Conservation (phyloP, 2,797 vertebrate species). For the Takifugu rubripes region DNA sequence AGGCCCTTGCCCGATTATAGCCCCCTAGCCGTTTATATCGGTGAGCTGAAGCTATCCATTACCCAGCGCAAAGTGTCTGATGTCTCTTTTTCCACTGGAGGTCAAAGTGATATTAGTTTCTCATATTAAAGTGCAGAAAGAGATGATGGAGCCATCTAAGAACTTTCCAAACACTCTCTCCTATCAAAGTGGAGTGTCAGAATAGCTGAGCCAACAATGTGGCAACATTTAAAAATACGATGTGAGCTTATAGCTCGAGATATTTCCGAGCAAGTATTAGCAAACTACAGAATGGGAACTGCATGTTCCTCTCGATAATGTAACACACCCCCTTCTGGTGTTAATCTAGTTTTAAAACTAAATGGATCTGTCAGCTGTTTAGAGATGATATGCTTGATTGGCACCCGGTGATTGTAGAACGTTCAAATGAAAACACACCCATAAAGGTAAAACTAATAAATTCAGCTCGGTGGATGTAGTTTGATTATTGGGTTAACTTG, state of each 20-base stretch:
- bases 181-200: constrained; percentile 54
- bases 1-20: constrained; percentile 58
- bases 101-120: constrained; percentile 67
- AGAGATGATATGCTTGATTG: too few species aligned
- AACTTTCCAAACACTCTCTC: constrained; percentile 46
- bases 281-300: constrained; percentile 4
- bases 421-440: too few species aligned
- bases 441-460: too few species aligned
- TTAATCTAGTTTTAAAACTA: too few species aligned
- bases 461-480: too few species aligned
- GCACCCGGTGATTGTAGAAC: too few species aligned
- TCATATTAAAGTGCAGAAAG: constrained; percentile 51
- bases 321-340: too few species aligned
- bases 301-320: too few species aligned
- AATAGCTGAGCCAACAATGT: constrained; percentile 39
- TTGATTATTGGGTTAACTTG: too few species aligned
- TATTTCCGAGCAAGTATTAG: constrained; percentile 9
- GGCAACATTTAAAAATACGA: constrained; percentile 14
- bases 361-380: too few species aligned
- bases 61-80: constrained; percentile 60
- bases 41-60: constrained; percentile 66
- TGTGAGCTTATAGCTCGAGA: constrained; percentile 12
- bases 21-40: constrained; percentile 66
- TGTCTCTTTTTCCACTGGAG: constrained; percentile 51
- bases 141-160: constrained; percentile 33